Base-by-base conservation (phyloP, 1,140 invertebrate species). In the Heliothis virescens region DNA sequence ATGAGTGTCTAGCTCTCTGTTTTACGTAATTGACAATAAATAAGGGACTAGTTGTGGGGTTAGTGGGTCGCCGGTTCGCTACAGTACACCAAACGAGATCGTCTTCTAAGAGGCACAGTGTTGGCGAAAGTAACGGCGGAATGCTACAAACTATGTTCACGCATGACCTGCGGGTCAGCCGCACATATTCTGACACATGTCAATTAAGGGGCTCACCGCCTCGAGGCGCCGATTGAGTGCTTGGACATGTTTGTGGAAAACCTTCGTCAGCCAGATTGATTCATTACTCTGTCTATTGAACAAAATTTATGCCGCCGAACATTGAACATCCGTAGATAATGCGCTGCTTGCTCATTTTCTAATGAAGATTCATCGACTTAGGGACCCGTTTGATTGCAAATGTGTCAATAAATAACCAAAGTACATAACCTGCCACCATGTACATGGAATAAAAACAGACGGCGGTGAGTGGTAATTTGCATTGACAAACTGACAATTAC, bases 171-270 rank as follows among this genome's bases (percentile, higher is more conserved):
- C 77, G 83, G 93, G 92, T 94, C 93, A 92, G 86, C 84, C 84
- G 89, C 85, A 89, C 89, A 92, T 86, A 91, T 90, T 92, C 91
- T 94, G 91, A 93, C 91, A 94, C 89, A 93, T 92, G 93, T 94
- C 92, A 94, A 94, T 94, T 94, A 94, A 91, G 89, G 87, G 83
- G 84, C 88, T 90, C 88, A 72, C 86, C 87, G 90, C 89, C 89
- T 87, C 88, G 80, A 89, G 89, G 82, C 86, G 87, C 85, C 83
- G 91, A 93, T 93, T 91, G 88, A 94, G 91, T 89, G 88, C 91
- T 91, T 90, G 87, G 89, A 93, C 91, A 93, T 92, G 90, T 92
- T 93, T 94, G 89, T 92, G 89, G 90, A 92, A 91, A 92, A 89
- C 84, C 85, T 87, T 86, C 84, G 83, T 85, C 86, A 85, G 60